A percentile compares a stretch with the other conserved stretches of the same genome.
phyloP scores from a whole-genome alignment of 2,888 invertebrate genomes.

The Ryuthela nishihirai region DNA sequence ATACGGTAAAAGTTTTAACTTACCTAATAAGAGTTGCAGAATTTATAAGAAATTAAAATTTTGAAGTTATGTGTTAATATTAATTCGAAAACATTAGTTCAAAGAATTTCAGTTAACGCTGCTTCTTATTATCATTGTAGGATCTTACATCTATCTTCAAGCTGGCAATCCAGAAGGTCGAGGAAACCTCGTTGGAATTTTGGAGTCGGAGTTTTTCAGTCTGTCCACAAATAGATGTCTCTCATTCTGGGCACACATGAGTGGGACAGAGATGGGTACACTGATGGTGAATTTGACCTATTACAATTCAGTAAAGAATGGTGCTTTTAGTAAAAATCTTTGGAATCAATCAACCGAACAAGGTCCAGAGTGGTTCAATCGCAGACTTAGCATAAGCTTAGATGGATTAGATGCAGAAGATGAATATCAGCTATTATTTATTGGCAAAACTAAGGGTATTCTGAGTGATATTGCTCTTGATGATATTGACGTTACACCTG shows the following conservation, averaged over 20 bases:
- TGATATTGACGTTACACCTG: slow-evolving; percentile 32
- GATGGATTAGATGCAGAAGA: slow-evolving; percentile 8
- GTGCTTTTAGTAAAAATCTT: not conserved
- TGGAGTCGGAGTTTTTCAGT: slow-evolving; percentile 35
- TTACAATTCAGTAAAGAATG: not conserved
- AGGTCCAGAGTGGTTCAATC: slow-evolving; percentile 23
- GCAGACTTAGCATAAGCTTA: slow-evolving; percentile 12
- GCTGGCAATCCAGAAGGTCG: slow-evolving; percentile 11
- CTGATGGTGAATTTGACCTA: slow-evolving; percentile 19
- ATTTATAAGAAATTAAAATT: too few species aligned
- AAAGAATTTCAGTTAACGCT: too few species aligned
- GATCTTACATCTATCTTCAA: slow-evolving; percentile 33
- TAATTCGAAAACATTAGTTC: too few species aligned
- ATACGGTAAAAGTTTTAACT: too few species aligned
- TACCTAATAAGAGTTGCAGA: too few species aligned
- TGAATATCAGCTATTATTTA: slow-evolving; percentile 33
- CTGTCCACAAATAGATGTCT: slow-evolving; percentile 28
- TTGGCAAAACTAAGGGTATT: slow-evolving; percentile 32
- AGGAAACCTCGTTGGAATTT: slow-evolving; percentile 23
- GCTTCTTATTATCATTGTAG: slow-evolving; percentile 7
- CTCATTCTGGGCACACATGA: slow-evolving; percentile 38
- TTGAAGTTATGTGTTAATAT: too few species aligned
- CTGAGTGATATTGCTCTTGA: slow-evolving; percentile 40
- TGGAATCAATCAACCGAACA: slow-evolving; percentile 20
- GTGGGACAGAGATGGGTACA: slow-evolving; percentile 32